Conservation (phyloP, 2,888 invertebrate species). For the Thumatha senex region DNA sequence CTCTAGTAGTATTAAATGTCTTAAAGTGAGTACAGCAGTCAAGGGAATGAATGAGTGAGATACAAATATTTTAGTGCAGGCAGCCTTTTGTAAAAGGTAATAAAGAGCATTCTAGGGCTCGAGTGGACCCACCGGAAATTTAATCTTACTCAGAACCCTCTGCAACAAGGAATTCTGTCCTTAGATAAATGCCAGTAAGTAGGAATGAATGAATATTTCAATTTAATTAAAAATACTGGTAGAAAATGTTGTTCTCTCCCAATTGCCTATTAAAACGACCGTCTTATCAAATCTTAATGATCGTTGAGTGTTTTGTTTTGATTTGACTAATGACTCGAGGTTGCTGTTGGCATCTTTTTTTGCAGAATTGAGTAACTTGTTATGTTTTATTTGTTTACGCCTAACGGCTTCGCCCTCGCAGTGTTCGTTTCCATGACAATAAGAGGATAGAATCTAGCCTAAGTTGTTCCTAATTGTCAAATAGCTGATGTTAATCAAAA, state of each 20-base stretch:
- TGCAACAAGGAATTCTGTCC: constrained; percentile 71
- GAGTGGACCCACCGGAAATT: constrained; percentile 80
- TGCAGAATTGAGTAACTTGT: background rate
- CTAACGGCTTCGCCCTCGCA: no score
- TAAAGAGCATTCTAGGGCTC: constrained; percentile 75
- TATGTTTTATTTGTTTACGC: background rate
- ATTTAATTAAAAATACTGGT: constrained; percentile 74
- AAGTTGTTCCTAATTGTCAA: no score
- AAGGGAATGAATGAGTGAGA: constrained; percentile 61
- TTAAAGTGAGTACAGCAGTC: constrained; percentile 14
- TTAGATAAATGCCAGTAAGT: constrained; percentile 73
- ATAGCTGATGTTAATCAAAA: no score
- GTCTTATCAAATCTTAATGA: constrained; percentile 44
- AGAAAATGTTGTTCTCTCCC: constrained; percentile 51
- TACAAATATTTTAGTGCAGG: constrained; percentile 72
- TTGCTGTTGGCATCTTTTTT: constrained; percentile 25
- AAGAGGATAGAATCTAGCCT: no score
- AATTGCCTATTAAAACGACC: constrained; percentile 47
- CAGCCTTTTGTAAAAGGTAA: constrained; percentile 73
- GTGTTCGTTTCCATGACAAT: no score
- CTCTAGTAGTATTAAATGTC: background rate
- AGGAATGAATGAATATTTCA: constrained; percentile 70
- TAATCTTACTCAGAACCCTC: constrained; percentile 75
- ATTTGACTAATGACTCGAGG: constrained; percentile 40
- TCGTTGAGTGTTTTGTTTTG: constrained; percentile 31